Evolutionary conservation across 2,888 invertebrate species (phyloP), one percentile per base, ranked within the genome.

Genomic region (Lydus trimaculatus): DNA sequence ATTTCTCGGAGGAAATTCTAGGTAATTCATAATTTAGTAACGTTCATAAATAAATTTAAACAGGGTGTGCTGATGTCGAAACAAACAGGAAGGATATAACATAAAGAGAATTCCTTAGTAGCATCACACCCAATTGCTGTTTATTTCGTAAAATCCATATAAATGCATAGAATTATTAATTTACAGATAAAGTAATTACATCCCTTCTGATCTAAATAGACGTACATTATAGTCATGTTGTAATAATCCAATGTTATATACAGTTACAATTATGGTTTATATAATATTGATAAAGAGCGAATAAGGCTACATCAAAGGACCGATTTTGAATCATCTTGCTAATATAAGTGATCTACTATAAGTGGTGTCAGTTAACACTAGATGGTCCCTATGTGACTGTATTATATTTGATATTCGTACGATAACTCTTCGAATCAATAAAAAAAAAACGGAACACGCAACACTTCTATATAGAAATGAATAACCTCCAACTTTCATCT

Each of bases 101-200:
- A 75, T 77, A 81, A 81, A 82, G 79, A 74, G 81, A 82, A 82
- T 82, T 74, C 69, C 78, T 80, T 80, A 82, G 78, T 76, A 80
- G 76, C 73, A 76, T 78, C 74, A 78, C 80, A 78, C 79, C 76
- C 77, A 72, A 69, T 71, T 76, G 74, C 79, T 80, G 81, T 80
- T 80, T 80, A 80, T 80, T 80, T 77, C 78, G 78, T 79, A 79
- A 80, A 81, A 80, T 80, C 74, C 76, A 79, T 80, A 78, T 76
- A 78, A 80, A 80, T 78, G 77, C 75, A 74, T 74, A 70, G 79
- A 79, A 80, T 81, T 80, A 82, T 81, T 82, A 81, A 82, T 81
- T 80, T 71, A 69, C 69, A 74, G 77, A 79, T 80, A 79, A 80
- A 79, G 80, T 77, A 80, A 81, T 81, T 81, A 79, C 76, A 71